A percentile compares a stretch with the other conserved stretches of the same genome.
Conservation (phyloP, 2,888 invertebrate genomes). For the Alentia gelatinosa region DNA sequence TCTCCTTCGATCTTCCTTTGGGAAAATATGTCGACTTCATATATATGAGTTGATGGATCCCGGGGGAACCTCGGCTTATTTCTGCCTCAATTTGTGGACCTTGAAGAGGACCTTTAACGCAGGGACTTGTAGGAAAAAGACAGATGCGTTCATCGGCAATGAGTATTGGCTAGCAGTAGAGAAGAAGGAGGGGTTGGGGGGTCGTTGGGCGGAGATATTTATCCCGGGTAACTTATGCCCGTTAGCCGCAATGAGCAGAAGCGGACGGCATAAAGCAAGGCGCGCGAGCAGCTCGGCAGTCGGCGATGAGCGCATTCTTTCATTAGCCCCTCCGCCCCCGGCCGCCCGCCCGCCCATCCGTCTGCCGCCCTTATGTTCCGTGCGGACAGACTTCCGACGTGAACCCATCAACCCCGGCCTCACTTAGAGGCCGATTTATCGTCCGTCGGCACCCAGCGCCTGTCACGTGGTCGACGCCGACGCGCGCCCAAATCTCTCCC, state of each 20-base stretch:
- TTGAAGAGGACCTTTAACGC: too few relatives aligned
- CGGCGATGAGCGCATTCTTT: conserved; percentile 16
- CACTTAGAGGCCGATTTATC: conserved; percentile 32
- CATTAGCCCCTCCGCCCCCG: conserved; percentile 7
- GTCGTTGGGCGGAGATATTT: not conserved
- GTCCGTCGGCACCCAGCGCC: not conserved
- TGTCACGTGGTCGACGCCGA: not conserved
- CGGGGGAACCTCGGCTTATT: too few relatives aligned
- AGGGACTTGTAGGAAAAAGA: too few relatives aligned
- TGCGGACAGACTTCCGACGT: not conserved
- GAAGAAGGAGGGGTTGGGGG: too few relatives aligned
- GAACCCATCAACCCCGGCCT: conserved; percentile 12
- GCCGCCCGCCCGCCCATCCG: not conserved
- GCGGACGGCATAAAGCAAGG: not conserved
- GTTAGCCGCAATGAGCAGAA: not conserved
- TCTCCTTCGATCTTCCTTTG: too few relatives aligned
- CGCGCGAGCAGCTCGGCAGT: not conserved
- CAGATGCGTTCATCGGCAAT: too few relatives aligned
- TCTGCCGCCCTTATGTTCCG: conserved; percentile 32
- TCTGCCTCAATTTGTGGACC: too few relatives aligned
- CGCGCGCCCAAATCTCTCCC: not conserved
- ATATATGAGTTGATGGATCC: too few relatives aligned
- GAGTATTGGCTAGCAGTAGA: too few relatives aligned
- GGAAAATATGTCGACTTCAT: too few relatives aligned
- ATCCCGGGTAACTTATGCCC: conserved; percentile 12